Conservation (phyloP, 2,888 invertebrate genomes). For the Escarpia spicata region DNA sequence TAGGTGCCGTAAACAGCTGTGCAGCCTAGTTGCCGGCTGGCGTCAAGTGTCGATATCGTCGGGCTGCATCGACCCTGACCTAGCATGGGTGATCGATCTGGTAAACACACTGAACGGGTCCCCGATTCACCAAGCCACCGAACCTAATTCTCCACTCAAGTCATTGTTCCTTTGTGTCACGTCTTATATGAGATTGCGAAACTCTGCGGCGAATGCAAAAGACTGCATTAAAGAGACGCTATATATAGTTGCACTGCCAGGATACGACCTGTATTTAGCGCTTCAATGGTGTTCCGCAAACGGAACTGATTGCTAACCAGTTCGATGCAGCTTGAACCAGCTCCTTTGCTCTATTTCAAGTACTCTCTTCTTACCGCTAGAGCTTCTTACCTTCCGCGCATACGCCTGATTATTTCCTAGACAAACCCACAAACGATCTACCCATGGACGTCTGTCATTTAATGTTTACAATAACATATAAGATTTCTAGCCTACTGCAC, state of each 20-base stretch:
- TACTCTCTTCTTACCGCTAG: background rate
- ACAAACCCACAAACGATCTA: background rate
- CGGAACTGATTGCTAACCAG: background rate
- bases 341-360: background rate
- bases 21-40: background rate
- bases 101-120: too few relatives aligned
- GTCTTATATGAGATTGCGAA: background rate
- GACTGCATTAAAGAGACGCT: background rate
- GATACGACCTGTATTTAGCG: slow-evolving; percentile 11
- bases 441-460: background rate
- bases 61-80: background rate
- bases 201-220: background rate
- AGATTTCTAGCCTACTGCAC: background rate
- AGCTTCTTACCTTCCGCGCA: background rate
- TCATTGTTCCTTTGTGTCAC: slow-evolving; percentile 4
- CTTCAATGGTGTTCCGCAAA: background rate
- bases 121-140: background rate
- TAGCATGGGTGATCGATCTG: too few relatives aligned
- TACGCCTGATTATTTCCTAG: slow-evolving; percentile 9
- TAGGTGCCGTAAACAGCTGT: background rate
- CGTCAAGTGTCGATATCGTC: background rate
- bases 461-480: background rate
- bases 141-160: background rate
- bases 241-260: background rate
- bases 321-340: slow-evolving; percentile 1